Percentiles rank a stretch among this genome's conserved stretches.
phyloP scores from a whole-genome alignment of 2,113 vertebrate genomes.

The Podilymbus podiceps region DNA sequence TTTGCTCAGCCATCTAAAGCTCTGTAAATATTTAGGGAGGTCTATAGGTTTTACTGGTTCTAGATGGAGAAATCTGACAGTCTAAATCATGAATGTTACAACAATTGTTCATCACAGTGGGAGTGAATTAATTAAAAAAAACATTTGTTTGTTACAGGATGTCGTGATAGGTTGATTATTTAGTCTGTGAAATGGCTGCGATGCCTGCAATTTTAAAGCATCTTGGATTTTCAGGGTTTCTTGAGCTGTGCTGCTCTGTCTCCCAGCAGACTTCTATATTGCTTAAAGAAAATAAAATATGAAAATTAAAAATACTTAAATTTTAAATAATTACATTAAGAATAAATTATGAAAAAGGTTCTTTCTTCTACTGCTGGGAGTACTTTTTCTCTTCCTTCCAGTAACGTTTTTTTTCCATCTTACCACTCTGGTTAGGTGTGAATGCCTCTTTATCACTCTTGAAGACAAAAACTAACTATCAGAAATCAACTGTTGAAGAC shows the following conservation, averaged over 20 bases:
- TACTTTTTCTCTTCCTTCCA: not conserved
- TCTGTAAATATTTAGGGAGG: not conserved
- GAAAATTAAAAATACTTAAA: not conserved
- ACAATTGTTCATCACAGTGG: not conserved
- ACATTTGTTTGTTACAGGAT: not conserved
- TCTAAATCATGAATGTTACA: not conserved
- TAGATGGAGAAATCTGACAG: not conserved
- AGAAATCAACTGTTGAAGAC: not conserved
- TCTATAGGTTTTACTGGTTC: not conserved
- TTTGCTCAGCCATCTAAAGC: not conserved
- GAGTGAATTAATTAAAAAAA: not conserved
- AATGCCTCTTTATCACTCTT: not conserved
- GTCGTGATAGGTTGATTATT: not conserved
- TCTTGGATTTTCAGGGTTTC: not conserved
- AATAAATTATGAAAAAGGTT: not conserved
- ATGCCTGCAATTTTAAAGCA: not conserved
- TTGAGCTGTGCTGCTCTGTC: rapidly evolving
- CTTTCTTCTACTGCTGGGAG: not conserved
- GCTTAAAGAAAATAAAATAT: not conserved
- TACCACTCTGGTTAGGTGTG: not conserved
- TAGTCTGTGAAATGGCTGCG: not conserved
- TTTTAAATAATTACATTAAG: not conserved
- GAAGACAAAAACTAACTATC: not conserved
- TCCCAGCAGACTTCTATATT: not conserved
- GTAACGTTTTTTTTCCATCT: not conserved